These are phyloP conservation scores for Callaeas wilsoni DNA, from an alignment of 2,113 vertebrate genomes.

Conservation along the genomic window DNA sequence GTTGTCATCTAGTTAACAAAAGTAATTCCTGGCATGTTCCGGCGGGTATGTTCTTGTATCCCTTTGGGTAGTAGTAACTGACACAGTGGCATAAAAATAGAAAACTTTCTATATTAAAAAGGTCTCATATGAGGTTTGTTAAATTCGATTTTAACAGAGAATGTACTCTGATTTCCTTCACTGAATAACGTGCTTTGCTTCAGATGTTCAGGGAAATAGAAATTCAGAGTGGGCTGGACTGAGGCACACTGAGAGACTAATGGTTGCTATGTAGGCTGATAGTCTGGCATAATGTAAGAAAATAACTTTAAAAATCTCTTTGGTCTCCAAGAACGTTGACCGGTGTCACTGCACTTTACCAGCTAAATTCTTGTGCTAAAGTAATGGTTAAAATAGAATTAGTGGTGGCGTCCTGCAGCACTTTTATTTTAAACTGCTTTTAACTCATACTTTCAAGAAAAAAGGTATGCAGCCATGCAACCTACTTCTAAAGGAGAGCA, in stretches of 20 bases:
- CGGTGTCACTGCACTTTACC: neutral
- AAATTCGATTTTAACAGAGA: rapidly evolving
- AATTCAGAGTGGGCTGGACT: neutral
- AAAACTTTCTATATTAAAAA: neutral
- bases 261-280: neutral
- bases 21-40: neutral
- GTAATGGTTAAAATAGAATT: neutral
- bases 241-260: neutral
- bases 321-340: neutral
- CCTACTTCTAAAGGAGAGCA: neutral
- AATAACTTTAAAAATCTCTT: neutral
- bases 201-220: rapidly evolving
- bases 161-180: rapidly evolving
- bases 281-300: neutral
- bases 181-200: neutral
- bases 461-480: neutral
- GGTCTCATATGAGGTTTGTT: rapidly evolving
- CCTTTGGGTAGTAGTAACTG: neutral
- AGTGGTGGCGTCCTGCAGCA: neutral
- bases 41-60: neutral
- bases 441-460: neutral
- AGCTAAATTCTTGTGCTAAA: neutral
- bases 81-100: neutral
- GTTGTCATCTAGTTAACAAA: neutral
- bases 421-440: neutral